These are phyloP conservation scores for Megastigmus dorsalis DNA, from an alignment of 2,888 invertebrate genomes.

Conservation along the genomic window DNA sequence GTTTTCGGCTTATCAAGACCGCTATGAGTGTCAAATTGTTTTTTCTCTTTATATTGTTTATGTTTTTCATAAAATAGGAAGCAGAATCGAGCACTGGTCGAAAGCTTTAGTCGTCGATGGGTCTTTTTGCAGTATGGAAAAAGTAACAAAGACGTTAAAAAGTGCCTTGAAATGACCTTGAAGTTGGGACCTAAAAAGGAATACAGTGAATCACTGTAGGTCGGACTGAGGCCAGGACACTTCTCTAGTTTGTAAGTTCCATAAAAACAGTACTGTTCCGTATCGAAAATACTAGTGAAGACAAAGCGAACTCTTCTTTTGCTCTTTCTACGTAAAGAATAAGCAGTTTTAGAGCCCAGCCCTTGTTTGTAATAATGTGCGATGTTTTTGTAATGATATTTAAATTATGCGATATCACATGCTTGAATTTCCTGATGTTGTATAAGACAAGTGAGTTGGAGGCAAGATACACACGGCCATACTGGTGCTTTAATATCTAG, in stretches of 20 bases:
- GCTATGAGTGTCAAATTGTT: background rate
- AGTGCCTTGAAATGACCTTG: constrained; percentile 64
- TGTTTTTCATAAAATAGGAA: constrained; percentile 10
- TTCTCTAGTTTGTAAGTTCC: constrained; percentile 68
- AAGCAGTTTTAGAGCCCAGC: background rate
- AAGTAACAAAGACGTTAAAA: constrained; percentile 53
- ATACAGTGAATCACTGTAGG: constrained; percentile 61
- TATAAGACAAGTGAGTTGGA: constrained; percentile 13
- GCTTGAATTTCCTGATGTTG: constrained; percentile 31
- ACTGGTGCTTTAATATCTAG: constrained; percentile 33
- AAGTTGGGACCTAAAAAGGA: constrained; percentile 63
- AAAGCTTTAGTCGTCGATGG: constrained; percentile 40
- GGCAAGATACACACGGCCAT: constrained; percentile 29
- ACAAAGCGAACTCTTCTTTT: constrained; percentile 29
- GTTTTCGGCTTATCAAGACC: constrained; percentile 11
- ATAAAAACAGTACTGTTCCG: constrained; percentile 57
- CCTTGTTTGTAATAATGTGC: constrained; percentile 24
- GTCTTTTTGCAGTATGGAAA: constrained; percentile 16
- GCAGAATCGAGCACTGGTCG: constrained; percentile 17
- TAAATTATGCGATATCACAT: constrained; percentile 21
- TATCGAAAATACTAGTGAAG: constrained; percentile 55
- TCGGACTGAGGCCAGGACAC: constrained; percentile 67
- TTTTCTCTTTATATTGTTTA: constrained; percentile 15
- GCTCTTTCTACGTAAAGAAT: constrained; percentile 2
- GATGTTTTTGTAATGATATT: constrained; percentile 37